These are phyloP conservation scores for Heliconius nattereri DNA, from an alignment of 1,140 invertebrate genomes.

Conservation along the genomic window DNA sequence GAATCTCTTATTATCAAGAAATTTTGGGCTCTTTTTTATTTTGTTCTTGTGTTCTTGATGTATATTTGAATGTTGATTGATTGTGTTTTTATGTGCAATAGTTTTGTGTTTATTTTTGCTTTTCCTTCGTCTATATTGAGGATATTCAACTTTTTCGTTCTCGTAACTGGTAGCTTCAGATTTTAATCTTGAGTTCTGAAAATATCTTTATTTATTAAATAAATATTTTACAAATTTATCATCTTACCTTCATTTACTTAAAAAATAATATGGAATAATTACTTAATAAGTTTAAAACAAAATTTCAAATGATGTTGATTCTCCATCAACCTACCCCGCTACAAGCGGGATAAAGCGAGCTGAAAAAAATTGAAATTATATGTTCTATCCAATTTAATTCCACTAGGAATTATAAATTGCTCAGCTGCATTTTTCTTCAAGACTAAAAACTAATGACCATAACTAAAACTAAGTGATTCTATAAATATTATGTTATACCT, in stretches of 20 bases:
- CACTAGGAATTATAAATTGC: no score
- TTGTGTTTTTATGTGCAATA: slow-evolving; percentile 26
- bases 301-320: no score
- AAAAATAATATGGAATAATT: no score
- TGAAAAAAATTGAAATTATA: no score
- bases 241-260: no score
- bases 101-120: slow-evolving; percentile 34
- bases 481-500: neutral
- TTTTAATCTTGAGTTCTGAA: slow-evolving; percentile 7
- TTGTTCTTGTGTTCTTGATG: slow-evolving; percentile 33
- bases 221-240: no score
- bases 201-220: neutral
- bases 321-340: no score
- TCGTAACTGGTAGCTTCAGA: slow-evolving; percentile 2
- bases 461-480: no score
- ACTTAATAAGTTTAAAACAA: no score
- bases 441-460: no score
- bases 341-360: no score
- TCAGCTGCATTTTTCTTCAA: neutral
- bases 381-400: no score
- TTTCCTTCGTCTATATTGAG: slow-evolving; percentile 29
- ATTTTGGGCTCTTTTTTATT: slow-evolving; percentile 20
- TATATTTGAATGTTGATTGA: slow-evolving; percentile 5
- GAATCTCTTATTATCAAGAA: slow-evolving; percentile 31
- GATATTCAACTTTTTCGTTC: slow-evolving; percentile 35